Base-by-base conservation (phyloP, 1,140 invertebrate genomes). In the Neomicropteryx cornuta region DNA sequence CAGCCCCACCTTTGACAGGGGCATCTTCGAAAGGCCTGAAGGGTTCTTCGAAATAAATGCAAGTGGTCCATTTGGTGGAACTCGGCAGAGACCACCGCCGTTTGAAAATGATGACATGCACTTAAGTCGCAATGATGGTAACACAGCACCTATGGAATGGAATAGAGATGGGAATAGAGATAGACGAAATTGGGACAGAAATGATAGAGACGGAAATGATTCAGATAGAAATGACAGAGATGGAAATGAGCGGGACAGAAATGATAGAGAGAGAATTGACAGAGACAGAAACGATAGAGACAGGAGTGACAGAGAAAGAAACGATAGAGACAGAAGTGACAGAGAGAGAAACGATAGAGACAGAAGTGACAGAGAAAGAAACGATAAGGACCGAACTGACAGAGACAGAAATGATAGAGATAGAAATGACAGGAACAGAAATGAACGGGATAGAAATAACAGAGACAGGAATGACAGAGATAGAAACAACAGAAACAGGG, bases 21-120 rank as follows among this genome's bases (percentile, higher is more conserved):
- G n/a, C n/a, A n/a, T n/a, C n/a, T n/a, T n/a, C n/a, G n/a, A n/a
- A n/a, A n/a, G n/a, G n/a, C 61, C 60, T 0, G 52, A 61, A 8
- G 58, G 60, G 18, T 62, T 53, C 48, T 66, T 58, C 38, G 60
- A 64, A 20, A 52, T 60, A 33, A 53, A 48, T 5, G 56, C n/a
- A n/a, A n/a, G n/a, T n/a, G n/a, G n/a, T n/a, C n/a, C n/a, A n/a
- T n/a, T n/a, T n/a, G n/a, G n/a, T n/a, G n/a, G n/a, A n/a, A n/a
- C n/a, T n/a, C n/a, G n/a, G n/a, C n/a, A 56, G 20, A 46, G 59
- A 8, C 35, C 23, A 27, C 23, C 23, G 31, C 52, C 52, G 38
- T 64, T 53, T 38, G 62, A 59, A 13, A 59, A 58, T 14, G 48
- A 55, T 28, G 63, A 56, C 20, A 50, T 8, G 13, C 21, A 56